phyloP scores from a whole-genome alignment of 2,797 vertebrate species.

The Tamandua tetradactyla region DNA sequence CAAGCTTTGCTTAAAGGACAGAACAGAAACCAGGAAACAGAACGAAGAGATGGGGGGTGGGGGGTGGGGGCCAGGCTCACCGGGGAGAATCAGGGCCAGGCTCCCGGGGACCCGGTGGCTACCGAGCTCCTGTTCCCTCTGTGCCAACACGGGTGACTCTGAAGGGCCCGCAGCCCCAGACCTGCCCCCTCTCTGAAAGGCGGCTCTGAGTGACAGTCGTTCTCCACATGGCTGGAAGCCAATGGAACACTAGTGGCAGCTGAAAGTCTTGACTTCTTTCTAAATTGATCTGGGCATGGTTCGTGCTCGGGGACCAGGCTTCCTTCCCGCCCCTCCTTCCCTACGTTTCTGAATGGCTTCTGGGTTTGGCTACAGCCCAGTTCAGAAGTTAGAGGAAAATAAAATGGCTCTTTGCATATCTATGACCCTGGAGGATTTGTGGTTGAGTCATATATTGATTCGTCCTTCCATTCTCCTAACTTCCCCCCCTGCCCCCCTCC shows the following conservation, averaged over 20 bases:
- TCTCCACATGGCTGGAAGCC: conserved; percentile 64
- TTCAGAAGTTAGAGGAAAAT: conserved; percentile 42
- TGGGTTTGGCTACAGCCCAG: not conserved
- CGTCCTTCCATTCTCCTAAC: not conserved
- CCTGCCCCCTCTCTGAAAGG: conserved; percentile 12
- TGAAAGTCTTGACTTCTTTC: conserved; percentile 73
- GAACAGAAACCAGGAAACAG: conserved; percentile 66
- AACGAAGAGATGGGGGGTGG: not conserved
- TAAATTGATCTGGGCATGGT: conserved; percentile 76
- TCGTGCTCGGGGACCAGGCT: conserved; percentile 58
- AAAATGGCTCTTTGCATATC: not conserved
- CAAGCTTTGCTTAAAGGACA: conserved; percentile 35
- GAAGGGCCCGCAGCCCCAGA: not conserved
- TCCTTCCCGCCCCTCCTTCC: conserved; percentile 9
- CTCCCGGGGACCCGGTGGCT: conserved; percentile 73
- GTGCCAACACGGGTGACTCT: conserved; percentile 69
- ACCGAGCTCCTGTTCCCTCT: conserved; percentile 66
- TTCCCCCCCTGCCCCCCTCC: too few relatives aligned
- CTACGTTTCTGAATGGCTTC: not conserved
- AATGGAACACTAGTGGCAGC: not conserved
- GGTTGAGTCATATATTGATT: not conserved
- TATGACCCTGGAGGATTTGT: not conserved
- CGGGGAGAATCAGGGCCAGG: not conserved
- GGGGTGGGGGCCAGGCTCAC: too few relatives aligned
- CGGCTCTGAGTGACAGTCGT: conserved; percentile 62